These are phyloP conservation scores for Mythimna ferrago DNA, from an alignment of 2,888 invertebrate genomes.

Conservation along the genomic window DNA sequence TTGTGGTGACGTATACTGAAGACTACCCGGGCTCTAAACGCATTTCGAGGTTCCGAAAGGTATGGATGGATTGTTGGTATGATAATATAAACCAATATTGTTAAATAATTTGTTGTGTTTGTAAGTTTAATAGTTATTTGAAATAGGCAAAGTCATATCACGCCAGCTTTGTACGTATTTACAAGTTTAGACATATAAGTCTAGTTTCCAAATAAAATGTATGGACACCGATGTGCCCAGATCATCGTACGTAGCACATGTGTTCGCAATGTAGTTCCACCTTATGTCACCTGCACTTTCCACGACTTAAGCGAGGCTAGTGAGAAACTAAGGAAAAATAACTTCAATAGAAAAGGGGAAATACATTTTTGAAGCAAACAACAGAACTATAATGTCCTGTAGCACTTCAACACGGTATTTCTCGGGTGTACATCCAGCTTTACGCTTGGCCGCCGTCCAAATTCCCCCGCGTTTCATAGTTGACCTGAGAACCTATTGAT, in stretches of 20 bases:
- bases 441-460: conserved; percentile 51
- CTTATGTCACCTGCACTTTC: no score
- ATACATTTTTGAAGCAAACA: not conserved
- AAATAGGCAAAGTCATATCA: no score
- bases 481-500: conserved; percentile 31
- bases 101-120: not conserved
- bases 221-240: no score
- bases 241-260: no score
- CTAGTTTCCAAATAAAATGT: no score
- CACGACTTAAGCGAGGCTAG: no score
- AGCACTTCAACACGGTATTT: not conserved
- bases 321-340: not conserved
- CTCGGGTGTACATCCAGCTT: not conserved
- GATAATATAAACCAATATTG: not conserved
- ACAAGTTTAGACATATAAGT: no score
- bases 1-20: not conserved
- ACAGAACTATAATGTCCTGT: not conserved
- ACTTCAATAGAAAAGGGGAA: no score
- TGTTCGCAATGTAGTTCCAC: no score
- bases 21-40: not conserved
- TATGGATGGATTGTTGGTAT: not conserved
- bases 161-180: no score
- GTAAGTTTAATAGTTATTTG: not conserved
- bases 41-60: not conserved
- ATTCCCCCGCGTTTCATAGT: conserved; percentile 30